phyloP scores from a whole-genome alignment of 2,888 invertebrate genomes.

The Callyntrura guangdongensis region DNA sequence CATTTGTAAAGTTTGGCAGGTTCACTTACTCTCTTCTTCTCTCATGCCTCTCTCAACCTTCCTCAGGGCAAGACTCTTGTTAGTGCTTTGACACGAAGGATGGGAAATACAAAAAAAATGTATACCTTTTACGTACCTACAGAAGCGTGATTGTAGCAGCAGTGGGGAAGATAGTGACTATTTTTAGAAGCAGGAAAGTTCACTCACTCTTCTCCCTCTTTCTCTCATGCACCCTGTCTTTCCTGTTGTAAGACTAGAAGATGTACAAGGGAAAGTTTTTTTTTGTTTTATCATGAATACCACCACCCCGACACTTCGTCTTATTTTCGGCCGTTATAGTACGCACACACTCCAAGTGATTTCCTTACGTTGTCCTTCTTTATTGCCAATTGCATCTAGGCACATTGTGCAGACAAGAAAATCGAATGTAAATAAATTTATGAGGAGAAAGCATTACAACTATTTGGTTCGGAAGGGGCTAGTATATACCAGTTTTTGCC shows the following conservation, averaged over 20 bases:
- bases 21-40: no score
- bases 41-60: no score
- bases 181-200: no score
- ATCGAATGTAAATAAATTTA: constrained; percentile 59
- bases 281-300: background rate
- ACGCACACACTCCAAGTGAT: background rate
- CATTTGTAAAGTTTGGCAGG: no score
- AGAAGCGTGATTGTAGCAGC: no score
- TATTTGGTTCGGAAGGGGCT: background rate
- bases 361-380: background rate
- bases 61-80: no score
- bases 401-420: background rate
- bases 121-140: no score
- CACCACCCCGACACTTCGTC: background rate
- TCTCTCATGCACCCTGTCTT: constrained; percentile 4
- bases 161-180: no score
- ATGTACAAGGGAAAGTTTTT: background rate
- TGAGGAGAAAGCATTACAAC: constrained; percentile 47
- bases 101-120: no score
- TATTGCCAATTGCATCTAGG: background rate
- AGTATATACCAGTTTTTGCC: background rate
- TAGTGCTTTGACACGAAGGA: no score
- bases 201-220: background rate
- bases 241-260: background rate
- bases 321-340: no score